Evolutionary conservation across 2,113 vertebrate genomes (phyloP).

Genomic region (Steatornis caripensis): DNA sequence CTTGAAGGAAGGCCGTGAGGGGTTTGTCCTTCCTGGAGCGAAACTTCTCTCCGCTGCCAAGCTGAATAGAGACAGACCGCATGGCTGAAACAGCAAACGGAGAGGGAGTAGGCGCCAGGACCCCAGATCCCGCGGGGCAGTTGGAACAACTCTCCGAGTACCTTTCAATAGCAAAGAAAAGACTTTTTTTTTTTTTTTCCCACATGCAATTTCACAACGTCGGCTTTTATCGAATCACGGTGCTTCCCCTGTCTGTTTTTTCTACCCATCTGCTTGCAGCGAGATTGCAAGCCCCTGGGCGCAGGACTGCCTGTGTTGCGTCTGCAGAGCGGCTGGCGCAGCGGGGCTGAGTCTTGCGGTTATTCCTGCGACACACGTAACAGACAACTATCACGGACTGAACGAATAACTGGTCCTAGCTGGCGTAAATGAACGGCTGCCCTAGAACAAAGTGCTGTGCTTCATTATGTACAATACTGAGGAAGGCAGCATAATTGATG

Average conservation of each 20-base stretch:
- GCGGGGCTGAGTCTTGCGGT: not conserved
- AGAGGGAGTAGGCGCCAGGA: not conserved
- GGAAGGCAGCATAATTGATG: not conserved
- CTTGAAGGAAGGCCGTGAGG: not conserved
- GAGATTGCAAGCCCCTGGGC: not conserved
- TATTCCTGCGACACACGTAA: not conserved
- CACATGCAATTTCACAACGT: not conserved
- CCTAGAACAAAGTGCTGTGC: not conserved
- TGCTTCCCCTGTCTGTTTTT: not conserved
- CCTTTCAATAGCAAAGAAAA: not conserved
- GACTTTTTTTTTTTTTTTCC: accelerated
- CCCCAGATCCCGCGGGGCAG: not conserved
- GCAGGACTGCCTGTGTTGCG: not conserved
- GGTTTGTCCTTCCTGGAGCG: not conserved
- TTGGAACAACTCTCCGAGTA: not conserved
- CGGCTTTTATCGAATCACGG: not conserved
- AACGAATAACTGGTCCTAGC: not conserved
- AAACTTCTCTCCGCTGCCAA: not conserved
- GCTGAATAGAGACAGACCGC: not conserved
- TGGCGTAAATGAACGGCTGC: not conserved
- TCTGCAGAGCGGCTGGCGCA: not conserved
- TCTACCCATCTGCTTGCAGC: not conserved
- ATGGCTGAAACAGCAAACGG: not conserved
- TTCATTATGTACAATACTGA: accelerated
- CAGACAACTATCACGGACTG: not conserved